These are phyloP conservation scores for Eremobia ochroleuca DNA, from an alignment of 2,888 invertebrate genomes.

Conservation along the genomic window DNA sequence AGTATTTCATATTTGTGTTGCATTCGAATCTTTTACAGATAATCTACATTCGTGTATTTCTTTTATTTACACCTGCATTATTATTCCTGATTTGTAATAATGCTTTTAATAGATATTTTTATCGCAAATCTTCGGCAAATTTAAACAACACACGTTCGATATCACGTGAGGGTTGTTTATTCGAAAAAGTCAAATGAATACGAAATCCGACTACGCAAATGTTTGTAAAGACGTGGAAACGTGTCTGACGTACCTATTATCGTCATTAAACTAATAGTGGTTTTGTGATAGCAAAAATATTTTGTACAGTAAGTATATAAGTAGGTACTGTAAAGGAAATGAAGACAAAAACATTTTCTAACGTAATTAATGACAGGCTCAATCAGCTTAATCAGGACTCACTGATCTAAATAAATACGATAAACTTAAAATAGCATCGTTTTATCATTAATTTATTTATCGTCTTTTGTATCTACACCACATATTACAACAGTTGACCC, in stretches of 20 bases:
- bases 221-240: constrained; percentile 8
- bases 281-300: constrained; percentile 18
- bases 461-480: background rate
- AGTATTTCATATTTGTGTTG: background rate
- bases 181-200: constrained; percentile 15
- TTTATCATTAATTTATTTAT: background rate
- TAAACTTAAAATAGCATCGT: background rate
- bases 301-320: background rate
- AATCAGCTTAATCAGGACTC: background rate
- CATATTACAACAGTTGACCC: constrained; percentile 3
- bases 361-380: background rate
- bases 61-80: background rate
- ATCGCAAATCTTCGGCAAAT: background rate
- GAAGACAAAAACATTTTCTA: background rate
- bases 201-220: constrained; percentile 10
- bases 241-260: constrained; percentile 16
- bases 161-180: background rate
- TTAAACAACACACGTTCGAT: background rate
- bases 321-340: background rate
- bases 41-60: background rate
- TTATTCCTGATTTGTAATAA: background rate
- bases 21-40: background rate
- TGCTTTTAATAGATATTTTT: background rate
- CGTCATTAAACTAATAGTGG: constrained; percentile 13
- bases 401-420: constrained; percentile 8